A percentile compares a stretch with the other conserved stretches of the same genome.
These are phyloP conservation scores for Parazoanthus swiftii DNA, from an alignment of 92 coral and sea anemone species.

Conservation along the genomic window DNA sequence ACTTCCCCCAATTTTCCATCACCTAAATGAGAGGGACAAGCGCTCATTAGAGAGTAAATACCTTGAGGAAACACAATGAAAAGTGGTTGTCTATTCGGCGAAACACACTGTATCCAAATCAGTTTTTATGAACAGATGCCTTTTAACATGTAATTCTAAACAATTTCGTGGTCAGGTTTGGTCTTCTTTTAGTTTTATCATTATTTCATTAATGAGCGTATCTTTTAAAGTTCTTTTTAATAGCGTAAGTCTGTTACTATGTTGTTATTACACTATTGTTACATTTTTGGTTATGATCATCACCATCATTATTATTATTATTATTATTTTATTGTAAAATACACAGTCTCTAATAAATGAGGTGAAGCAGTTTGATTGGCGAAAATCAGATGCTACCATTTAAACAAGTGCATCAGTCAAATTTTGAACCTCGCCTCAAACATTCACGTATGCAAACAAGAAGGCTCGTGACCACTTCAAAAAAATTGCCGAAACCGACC, in stretches of 20 bases:
- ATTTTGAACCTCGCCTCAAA: too few species aligned
- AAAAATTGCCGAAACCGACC: not conserved
- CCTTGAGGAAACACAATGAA: not conserved
- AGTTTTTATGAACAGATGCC: too few species aligned
- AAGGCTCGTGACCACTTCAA: not conserved
- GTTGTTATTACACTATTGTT: too few species aligned
- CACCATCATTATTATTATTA: not conserved
- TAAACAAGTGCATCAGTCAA: too few species aligned
- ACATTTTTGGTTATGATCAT: not conserved
- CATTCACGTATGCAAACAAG: too few species aligned
- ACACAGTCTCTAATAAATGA: not conserved
- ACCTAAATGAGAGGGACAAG: constrained; percentile 3
- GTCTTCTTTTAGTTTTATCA: too few species aligned
- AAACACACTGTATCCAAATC: too few species aligned
- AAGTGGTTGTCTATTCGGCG: not conserved
- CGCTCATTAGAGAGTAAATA: not conserved
- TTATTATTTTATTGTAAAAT: not conserved
- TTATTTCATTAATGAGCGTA: too few species aligned
- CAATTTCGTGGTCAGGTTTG: too few species aligned
- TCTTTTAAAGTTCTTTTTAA: too few species aligned
- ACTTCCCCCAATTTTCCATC: constrained; percentile 41
- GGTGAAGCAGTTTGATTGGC: not conserved
- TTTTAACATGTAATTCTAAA: too few species aligned
- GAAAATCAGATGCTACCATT: not conserved
- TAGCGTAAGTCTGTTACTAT: too few species aligned